A percentile compares a stretch with the other conserved stretches of the same genome.
Evolutionary conservation across 2,888 invertebrate species (phyloP).

Genomic region (Callinectes sapidus): DNA sequence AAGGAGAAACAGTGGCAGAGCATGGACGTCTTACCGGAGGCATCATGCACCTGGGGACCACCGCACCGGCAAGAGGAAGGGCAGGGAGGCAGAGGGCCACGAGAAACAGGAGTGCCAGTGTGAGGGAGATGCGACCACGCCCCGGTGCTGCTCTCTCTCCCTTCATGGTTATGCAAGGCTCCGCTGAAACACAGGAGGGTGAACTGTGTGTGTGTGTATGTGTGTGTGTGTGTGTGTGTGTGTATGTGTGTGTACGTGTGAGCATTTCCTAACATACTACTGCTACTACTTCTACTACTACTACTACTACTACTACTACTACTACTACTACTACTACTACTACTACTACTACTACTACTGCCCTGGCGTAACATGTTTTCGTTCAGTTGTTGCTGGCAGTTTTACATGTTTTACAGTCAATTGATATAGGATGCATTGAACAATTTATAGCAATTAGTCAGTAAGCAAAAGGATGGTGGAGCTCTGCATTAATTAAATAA

Average conservation of each 20-base stretch:
- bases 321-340: neutral
- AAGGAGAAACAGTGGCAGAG: too few species aligned
- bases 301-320: neutral
- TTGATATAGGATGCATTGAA: neutral
- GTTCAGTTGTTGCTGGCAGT: neutral
- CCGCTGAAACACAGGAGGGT: slow-evolving; percentile 18
- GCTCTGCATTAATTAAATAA: neutral
- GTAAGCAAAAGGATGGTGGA: neutral
- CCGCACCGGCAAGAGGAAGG: neutral
- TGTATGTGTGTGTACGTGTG: slow-evolving; percentile 27
- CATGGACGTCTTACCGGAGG: neutral
- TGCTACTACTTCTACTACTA: neutral
- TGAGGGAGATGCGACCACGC: neutral
- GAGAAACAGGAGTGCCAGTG: neutral
- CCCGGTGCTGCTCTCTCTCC: neutral
- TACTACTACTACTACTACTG: neutral
- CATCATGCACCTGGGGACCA: neutral
- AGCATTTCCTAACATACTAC: neutral
- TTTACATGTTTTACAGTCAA: neutral
- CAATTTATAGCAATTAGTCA: neutral
- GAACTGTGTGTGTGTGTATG: neutral
- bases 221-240: slow-evolving; percentile 25
- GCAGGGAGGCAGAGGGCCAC: neutral
- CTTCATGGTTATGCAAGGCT: slow-evolving; percentile 9
- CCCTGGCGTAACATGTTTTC: neutral